These are phyloP conservation scores for Columba janthina DNA, from an alignment of 2,113 vertebrate species.

Conservation along the genomic window DNA sequence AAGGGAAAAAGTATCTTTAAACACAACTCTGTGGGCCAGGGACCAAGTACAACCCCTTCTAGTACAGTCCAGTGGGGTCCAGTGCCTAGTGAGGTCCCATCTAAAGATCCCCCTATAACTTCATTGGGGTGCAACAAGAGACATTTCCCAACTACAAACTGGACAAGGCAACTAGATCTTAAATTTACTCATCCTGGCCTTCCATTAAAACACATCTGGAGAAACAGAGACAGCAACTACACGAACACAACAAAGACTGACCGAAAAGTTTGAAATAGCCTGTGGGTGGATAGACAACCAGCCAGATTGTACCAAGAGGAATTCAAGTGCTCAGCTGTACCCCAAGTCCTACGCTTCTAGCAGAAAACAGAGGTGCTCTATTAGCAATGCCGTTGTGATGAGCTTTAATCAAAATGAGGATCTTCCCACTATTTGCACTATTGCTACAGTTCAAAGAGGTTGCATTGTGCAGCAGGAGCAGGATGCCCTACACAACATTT, in stretches of 20 bases:
- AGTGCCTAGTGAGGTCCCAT: background rate
- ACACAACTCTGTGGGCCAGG: background rate
- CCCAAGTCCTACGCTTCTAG: background rate
- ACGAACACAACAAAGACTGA: background rate
- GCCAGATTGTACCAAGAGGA: background rate
- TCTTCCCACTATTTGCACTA: background rate
- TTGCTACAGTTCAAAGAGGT: background rate
- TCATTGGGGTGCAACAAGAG: background rate
- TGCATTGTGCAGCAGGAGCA: background rate
- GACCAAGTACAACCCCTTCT: background rate
- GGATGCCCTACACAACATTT: background rate
- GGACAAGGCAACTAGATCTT: background rate
- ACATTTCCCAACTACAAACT: background rate
- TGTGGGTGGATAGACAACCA: background rate
- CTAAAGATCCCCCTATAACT: background rate
- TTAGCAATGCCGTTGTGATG: background rate
- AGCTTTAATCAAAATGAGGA: background rate
- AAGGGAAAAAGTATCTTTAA: background rate
- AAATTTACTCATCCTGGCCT: background rate
- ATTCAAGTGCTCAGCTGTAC: background rate
- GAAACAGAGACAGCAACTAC: background rate
- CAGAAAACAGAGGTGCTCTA: background rate
- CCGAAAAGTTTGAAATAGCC: background rate
- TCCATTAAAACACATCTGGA: background rate
- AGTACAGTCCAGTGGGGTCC: background rate